phyloP scores from a whole-genome alignment of 2,797 vertebrate species.

The Melanotaenia pygmaea region DNA sequence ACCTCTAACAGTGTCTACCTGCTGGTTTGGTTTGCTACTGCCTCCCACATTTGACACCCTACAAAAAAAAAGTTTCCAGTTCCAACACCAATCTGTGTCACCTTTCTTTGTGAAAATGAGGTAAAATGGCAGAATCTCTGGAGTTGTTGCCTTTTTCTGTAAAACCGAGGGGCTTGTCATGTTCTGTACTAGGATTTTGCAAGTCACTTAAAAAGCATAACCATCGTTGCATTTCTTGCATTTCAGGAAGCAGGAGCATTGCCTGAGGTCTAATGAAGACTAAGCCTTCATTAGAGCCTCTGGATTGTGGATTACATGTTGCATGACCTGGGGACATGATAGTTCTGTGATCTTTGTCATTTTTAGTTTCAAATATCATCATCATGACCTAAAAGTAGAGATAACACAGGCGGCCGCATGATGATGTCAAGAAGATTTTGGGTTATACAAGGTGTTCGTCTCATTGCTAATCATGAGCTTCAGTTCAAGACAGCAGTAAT shows the following conservation, averaged over 20 bases:
- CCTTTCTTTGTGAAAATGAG: neutral
- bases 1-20: conserved; percentile 1
- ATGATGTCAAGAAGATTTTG: neutral
- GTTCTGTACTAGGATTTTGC: neutral
- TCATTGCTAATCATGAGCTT: conserved; percentile 40
- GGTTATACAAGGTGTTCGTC: conserved; percentile 5
- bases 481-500: conserved; percentile 20
- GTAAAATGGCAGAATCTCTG: neutral
- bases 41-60: neutral
- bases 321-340: neutral
- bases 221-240: conserved; percentile 1
- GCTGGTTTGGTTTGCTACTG: neutral
- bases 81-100: conserved; percentile 27
- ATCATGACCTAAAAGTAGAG: neutral
- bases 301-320: neutral
- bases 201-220: neutral
- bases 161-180: neutral
- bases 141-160: neutral
- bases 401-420: neutral
- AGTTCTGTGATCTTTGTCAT: neutral
- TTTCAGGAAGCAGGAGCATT: conserved; percentile 13
- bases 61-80: conserved; percentile 16
- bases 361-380: neutral
- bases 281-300: neutral
- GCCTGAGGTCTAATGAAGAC: neutral